Percentiles rank a stretch among this genome's conserved stretches.
Evolutionary conservation across 2,113 vertebrate species (phyloP).

Genomic region (Serilophus lunatus): DNA sequence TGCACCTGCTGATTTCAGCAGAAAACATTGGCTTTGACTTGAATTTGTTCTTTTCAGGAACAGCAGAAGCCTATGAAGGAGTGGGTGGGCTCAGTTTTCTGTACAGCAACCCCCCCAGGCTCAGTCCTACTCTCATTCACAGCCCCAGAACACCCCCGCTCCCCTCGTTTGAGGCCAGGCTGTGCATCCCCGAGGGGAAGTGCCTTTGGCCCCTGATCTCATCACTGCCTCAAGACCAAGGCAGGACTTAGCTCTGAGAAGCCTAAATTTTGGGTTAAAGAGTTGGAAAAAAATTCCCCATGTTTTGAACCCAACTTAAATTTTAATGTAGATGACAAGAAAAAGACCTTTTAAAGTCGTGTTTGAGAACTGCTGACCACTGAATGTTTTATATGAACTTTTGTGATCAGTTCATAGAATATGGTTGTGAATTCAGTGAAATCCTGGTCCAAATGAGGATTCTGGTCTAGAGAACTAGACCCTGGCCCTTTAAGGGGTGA

Average conservation of each 20-base stretch:
- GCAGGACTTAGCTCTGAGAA: background rate
- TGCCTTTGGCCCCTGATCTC: fast-evolving
- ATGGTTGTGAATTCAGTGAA: background rate
- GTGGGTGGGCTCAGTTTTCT: background rate
- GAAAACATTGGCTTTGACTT: background rate
- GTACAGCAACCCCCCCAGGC: background rate
- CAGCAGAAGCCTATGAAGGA: background rate
- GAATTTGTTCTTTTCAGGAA: background rate
- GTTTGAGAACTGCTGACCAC: background rate
- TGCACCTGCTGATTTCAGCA: fast-evolving
- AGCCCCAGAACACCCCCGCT: fast-evolving
- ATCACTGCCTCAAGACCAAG: fast-evolving
- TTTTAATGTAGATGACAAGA: background rate
- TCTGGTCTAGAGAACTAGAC: background rate
- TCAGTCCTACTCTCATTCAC: background rate
- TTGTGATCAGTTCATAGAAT: background rate
- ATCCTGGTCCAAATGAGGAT: background rate
- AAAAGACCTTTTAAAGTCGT: background rate
- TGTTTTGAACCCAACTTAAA: background rate
- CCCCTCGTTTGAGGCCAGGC: fast-evolving
- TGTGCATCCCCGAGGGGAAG: background rate
- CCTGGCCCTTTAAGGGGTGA: background rate
- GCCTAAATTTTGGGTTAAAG: too few species aligned
- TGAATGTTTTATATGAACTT: background rate
- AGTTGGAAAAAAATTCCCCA: background rate